phyloP scores from a whole-genome alignment of 1,140 invertebrate genomes.

The Bombus terrestris region DNA sequence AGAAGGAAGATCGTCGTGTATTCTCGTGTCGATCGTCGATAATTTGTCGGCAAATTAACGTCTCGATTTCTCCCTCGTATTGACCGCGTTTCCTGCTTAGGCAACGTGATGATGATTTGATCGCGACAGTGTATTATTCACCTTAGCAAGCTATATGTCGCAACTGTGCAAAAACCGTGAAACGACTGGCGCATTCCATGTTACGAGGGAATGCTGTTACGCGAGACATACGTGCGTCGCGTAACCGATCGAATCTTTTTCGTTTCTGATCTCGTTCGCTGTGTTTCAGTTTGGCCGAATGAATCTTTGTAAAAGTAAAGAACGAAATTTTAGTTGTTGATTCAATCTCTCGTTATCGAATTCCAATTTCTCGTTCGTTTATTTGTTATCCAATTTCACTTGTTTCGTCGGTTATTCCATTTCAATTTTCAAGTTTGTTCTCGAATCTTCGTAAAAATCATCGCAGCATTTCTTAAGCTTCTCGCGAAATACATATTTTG shows the following conservation, averaged over 20 bases:
- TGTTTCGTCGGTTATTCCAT: background rate
- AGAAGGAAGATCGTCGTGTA: background rate
- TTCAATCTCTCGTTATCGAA: background rate
- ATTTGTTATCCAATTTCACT: background rate
- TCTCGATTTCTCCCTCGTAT: background rate
- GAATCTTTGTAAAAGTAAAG: background rate
- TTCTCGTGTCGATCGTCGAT: background rate
- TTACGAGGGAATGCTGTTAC: background rate
- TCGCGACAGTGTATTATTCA: too few species aligned
- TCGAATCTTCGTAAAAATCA: too few species aligned
- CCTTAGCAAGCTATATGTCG: background rate
- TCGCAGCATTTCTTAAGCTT: too few species aligned
- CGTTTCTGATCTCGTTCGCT: background rate
- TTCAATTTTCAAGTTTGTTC: background rate
- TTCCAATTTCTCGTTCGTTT: background rate
- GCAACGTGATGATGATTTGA: background rate
- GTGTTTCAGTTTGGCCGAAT: background rate
- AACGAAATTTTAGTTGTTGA: background rate
- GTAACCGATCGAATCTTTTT: background rate
- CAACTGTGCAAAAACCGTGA: background rate
- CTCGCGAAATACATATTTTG: too few species aligned
- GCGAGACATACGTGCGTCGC: background rate
- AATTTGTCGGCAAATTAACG: background rate
- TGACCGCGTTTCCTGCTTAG: background rate
- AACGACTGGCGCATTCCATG: background rate